Evolutionary conservation across 2,797 vertebrate species (phyloP), one percentile per base, ranked within the genome.

Genomic region (Xiphophorus birchmanni): DNA sequence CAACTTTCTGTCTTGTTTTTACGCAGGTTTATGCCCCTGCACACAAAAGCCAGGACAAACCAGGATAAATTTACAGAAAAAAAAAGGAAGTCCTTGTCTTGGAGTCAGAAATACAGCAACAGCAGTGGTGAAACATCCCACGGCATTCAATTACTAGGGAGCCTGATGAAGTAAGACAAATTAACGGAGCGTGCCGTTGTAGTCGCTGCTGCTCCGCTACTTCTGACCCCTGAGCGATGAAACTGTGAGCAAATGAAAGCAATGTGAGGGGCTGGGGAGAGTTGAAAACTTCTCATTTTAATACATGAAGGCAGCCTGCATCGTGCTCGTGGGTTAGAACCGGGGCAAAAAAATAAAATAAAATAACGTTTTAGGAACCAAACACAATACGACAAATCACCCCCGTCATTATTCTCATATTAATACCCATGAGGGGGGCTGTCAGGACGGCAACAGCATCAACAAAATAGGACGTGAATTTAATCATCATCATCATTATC

Each of bases 71-170:
- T 48, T 47, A 67, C 40, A 40, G 77, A 23, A 26, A 52, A 47
- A 47, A 47, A 26, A 79, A 71, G 58, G 11, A 78, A 40, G 6
- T 29, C 29, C 18, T 75, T 23, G n/a, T 84, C 44, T 23, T 35
- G 2, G 76, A 86, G 40, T 75, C 73, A 84, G 63, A 80, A 84
- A 83, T 40, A 73, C 44, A 54, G 75, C 78, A 84, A 74, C 74
- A 77, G 21, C 26, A 37, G 78, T 1, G 50, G 7, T 37, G 29
- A 82, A 78, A 75, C 63, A 73, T 45, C 74, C 63, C 74, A 75
- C 13, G 2, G 63, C 23, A 58, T 73, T 69, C 13, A 50, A 73
- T 65, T 69, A 63, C 56, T 42, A 65, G 56, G 56, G 75, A 80
- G 63, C 52, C 54, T 21, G 77, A 76, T 73, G 56, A 75, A 60